A percentile compares a stretch with the other conserved stretches of the same genome.
These are phyloP conservation scores for Drosophila pegasa DNA, from an alignment of 2,888 invertebrate species.

Conservation along the genomic window DNA sequence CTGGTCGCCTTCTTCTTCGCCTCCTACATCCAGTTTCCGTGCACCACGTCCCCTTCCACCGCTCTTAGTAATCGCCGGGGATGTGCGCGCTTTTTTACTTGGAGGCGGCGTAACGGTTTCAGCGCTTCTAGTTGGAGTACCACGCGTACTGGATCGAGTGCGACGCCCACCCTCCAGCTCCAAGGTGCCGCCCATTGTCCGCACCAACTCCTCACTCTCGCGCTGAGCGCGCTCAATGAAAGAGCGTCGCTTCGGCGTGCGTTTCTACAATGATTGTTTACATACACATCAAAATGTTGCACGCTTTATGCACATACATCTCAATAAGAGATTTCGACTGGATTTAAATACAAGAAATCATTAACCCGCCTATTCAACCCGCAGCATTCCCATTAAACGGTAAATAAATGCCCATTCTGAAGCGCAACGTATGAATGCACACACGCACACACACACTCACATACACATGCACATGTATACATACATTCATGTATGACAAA, in stretches of 20 bases:
- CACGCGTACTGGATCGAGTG: conserved; percentile 84
- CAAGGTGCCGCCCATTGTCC: conserved; percentile 83
- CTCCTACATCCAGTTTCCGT: conserved; percentile 78
- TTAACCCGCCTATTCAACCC: conserved; percentile 22
- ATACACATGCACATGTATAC: conserved; percentile 1
- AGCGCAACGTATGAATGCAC: conserved; percentile 34
- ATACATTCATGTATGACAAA: conserved; percentile 61
- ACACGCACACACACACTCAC: conserved; percentile 16
- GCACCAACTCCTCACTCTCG: conserved; percentile 84
- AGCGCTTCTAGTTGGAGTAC: conserved; percentile 78
- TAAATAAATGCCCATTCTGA: conserved; percentile 31
- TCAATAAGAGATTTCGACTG: not conserved
- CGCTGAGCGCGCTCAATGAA: conserved; percentile 84
- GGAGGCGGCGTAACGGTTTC: conserved; percentile 82
- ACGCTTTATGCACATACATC: not conserved
- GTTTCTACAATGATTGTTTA: conserved; percentile 74
- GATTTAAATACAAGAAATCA: conserved; percentile 23
- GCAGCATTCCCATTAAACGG: conserved; percentile 27
- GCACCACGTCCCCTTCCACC: conserved; percentile 79
- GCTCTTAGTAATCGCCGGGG: conserved; percentile 68
- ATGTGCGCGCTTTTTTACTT: conserved; percentile 80
- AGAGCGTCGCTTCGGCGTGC: conserved; percentile 84
- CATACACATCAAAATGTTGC: conserved; percentile 23
- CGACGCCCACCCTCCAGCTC: conserved; percentile 83
- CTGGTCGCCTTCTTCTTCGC: conserved; percentile 53